phyloP scores from a whole-genome alignment of 2,888 invertebrate genomes.

The Isoperla grammatica region DNA sequence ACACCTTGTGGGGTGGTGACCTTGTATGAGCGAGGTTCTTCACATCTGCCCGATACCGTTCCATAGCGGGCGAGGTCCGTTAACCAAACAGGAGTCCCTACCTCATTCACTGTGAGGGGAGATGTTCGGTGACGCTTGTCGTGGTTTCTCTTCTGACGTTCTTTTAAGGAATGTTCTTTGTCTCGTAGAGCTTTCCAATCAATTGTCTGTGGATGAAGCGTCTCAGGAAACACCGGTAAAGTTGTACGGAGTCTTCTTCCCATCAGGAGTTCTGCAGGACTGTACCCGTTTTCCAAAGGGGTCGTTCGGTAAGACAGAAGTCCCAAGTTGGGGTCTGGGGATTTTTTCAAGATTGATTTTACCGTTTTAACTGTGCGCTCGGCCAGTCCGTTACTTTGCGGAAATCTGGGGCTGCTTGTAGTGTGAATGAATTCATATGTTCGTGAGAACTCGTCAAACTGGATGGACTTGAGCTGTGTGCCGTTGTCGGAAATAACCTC shows the following conservation, averaged over 20 bases:
- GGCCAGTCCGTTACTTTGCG: conserved; percentile 33
- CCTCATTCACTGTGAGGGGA: conserved; percentile 23
- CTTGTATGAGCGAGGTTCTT: background rate
- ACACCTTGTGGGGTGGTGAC: background rate
- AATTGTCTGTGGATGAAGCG: background rate
- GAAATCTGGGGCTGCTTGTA: conserved; percentile 31
- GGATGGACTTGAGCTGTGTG: conserved; percentile 36
- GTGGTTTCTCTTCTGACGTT: conserved; percentile 28
- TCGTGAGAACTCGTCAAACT: conserved; percentile 29
- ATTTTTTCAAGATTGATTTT: conserved; percentile 33
- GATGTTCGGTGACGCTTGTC: conserved; percentile 28
- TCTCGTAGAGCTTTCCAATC: conserved; percentile 10
- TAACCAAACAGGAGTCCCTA: conserved; percentile 34
- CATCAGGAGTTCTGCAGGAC: conserved; percentile 36
- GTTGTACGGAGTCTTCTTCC: conserved; percentile 30
- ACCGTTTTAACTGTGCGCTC: conserved; percentile 33
- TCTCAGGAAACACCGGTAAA: background rate
- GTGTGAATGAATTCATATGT: conserved; percentile 30
- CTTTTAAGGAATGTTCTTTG: conserved; percentile 26
- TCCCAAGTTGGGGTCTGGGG: conserved; percentile 31
- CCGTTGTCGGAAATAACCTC: conserved; percentile 32
- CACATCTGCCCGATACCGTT: background rate
- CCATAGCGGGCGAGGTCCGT: conserved; percentile 27
- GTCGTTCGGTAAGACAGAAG: conserved; percentile 33
- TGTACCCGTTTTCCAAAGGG: conserved; percentile 33